Conservation (phyloP, 30 jellyfish, hydroid and myxozoan species). For the Chironex yamaguchii region DNA sequence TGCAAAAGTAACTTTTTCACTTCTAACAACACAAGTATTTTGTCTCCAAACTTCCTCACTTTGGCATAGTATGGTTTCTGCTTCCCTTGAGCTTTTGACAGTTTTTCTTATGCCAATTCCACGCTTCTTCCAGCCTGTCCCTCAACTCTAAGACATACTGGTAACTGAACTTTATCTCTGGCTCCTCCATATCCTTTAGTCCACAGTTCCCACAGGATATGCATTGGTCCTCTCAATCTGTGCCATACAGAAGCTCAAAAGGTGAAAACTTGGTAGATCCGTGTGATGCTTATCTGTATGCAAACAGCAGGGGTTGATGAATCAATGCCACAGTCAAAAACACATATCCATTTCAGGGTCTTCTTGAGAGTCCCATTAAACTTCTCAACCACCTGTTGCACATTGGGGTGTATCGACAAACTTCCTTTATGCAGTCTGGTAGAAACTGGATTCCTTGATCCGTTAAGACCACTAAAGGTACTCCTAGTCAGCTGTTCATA, state of each 20-base stretch:
- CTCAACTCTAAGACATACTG: no score
- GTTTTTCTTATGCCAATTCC: no score
- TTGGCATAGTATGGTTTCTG: no score
- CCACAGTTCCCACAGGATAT: no score
- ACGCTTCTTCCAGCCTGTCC: no score
- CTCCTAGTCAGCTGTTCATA: neutral
- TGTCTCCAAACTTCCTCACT: no score
- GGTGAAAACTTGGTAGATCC: constrained; percentile 46
- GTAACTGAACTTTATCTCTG: no score
- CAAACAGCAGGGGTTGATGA: constrained; percentile 4
- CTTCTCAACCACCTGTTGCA: constrained; percentile 3
- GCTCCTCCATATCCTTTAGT: no score
- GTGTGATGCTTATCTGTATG: constrained; percentile 35
- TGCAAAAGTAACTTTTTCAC: no score
- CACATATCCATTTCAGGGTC: neutral
- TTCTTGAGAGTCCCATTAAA: constrained; percentile 29
- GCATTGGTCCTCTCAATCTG: constrained; percentile 25
- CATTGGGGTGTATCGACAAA: constrained; percentile 8
- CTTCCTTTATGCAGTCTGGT: constrained; percentile 1
- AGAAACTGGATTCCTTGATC: constrained; percentile 29
- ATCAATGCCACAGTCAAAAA: no score
- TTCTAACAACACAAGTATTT: no score
- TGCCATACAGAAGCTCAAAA: constrained; percentile 47
- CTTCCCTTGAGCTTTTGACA: no score
- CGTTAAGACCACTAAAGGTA: constrained; percentile 16